Percentiles rank a stretch among this genome's conserved stretches.
Evolutionary conservation across 2,888 invertebrate genomes (phyloP).

Genomic region (Sphaeridia pumilis): DNA sequence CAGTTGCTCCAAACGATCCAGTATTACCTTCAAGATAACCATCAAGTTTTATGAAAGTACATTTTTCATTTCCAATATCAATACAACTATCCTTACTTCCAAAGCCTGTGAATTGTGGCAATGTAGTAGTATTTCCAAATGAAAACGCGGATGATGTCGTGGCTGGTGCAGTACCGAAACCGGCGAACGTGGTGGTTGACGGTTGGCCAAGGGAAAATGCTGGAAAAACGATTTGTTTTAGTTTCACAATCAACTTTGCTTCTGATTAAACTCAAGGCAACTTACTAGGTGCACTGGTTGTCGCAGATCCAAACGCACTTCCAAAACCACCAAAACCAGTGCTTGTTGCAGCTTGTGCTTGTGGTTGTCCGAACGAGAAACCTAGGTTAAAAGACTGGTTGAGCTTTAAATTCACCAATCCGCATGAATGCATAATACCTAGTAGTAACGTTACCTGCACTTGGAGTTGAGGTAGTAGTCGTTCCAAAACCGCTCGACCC

Average conservation of each 20-base stretch:
- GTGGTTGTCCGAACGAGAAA: conserved; percentile 12
- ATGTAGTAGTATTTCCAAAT: background rate
- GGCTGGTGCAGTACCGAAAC: background rate
- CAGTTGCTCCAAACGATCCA: background rate
- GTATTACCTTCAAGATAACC: background rate
- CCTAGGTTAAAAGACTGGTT: background rate
- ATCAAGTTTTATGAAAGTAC: conserved; percentile 3
- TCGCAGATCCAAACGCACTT: background rate
- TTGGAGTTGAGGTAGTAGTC: background rate
- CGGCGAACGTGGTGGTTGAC: background rate
- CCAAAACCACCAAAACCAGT: conserved; percentile 41
- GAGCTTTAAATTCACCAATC: too few species aligned
- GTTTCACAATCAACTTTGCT: too few species aligned
- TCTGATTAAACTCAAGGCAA: too few species aligned
- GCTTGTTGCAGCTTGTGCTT: background rate
- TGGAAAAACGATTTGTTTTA: conserved; percentile 1
- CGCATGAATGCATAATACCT: background rate
- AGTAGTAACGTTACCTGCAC: background rate
- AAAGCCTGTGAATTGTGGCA: background rate
- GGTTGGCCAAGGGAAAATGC: conserved; percentile 6
- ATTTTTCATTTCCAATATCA: background rate
- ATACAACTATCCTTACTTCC: background rate
- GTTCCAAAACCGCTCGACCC: conserved; percentile 5
- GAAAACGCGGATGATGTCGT: background rate
- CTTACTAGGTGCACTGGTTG: background rate